Evolutionary conservation across 2,797 vertebrate genomes (phyloP).

Genomic region (Coregonus ussuriensis): DNA sequence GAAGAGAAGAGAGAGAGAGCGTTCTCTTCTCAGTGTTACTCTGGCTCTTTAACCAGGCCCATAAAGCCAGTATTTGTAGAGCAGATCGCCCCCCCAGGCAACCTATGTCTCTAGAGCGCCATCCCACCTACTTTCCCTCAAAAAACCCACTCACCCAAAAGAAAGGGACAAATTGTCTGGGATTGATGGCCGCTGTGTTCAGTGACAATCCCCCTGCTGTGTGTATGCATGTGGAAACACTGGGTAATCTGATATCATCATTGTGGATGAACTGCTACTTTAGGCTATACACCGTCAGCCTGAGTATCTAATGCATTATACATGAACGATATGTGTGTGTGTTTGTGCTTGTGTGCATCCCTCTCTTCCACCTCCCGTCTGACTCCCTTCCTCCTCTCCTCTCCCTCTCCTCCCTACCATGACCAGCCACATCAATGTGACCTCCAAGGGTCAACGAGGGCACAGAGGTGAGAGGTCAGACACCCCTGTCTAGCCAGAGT

Average conservation of each 20-base stretch:
- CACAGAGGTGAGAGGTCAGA: neutral
- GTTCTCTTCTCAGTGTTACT: slow-evolving; percentile 33
- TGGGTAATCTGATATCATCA: slow-evolving; percentile 49
- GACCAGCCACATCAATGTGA: slow-evolving; percentile 4
- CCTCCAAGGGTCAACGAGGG: slow-evolving; percentile 22
- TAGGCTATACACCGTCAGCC: neutral
- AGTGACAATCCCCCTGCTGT: slow-evolving; percentile 50
- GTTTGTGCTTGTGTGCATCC: slow-evolving; percentile 2
- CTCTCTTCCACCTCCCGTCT: neutral
- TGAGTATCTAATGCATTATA: slow-evolving; percentile 56
- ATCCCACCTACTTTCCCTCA: slow-evolving; percentile 54
- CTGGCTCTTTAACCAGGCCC: slow-evolving; percentile 43
- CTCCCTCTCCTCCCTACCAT: no score
- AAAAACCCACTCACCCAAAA: slow-evolving; percentile 38
- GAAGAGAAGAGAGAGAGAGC: slow-evolving; percentile 31
- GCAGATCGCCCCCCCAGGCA: slow-evolving; percentile 51
- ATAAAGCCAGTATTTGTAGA: slow-evolving; percentile 66
- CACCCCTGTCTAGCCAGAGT: neutral
- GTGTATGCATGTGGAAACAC: slow-evolving; percentile 37
- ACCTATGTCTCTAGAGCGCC: slow-evolving; percentile 59
- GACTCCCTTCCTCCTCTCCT: neutral
- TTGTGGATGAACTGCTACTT: slow-evolving; percentile 36
- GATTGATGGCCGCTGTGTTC: slow-evolving; percentile 47
- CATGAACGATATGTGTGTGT: slow-evolving; percentile 39
- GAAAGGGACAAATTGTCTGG: slow-evolving; percentile 60